Evolutionary conservation across 30 jellyfish, hydroid and myxozoan genomes (phyloP).

Genomic region (Aurelia sp.): DNA sequence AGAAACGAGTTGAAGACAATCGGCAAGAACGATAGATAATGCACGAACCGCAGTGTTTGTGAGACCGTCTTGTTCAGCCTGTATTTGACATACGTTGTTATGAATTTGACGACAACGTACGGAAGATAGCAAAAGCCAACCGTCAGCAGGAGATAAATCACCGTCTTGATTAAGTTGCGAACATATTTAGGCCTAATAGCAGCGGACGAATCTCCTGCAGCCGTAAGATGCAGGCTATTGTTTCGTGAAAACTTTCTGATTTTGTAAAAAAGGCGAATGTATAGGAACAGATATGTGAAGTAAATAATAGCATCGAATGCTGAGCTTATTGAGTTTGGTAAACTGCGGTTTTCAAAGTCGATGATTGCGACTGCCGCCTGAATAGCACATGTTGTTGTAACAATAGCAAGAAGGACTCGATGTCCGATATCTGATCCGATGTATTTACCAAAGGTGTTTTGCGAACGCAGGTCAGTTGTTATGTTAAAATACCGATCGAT

Average conservation of each 20-base stretch:
- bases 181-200: constrained; percentile 20
- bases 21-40: constrained; percentile 44
- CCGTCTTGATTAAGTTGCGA: constrained; percentile 27
- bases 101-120: constrained; percentile 27
- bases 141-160: constrained; percentile 25
- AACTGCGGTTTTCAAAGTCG: constrained; percentile 34
- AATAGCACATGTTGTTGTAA: constrained; percentile 8
- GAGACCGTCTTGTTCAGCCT: constrained; percentile 4
- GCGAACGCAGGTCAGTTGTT: constrained; percentile 30
- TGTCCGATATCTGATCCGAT: constrained; percentile 37
- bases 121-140: constrained; percentile 49
- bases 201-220: background rate
- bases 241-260: constrained; percentile 23
- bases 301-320: constrained; percentile 22
- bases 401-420: constrained; percentile 1
- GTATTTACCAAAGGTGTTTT: background rate
- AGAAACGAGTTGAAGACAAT: constrained; percentile 28
- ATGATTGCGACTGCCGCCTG: constrained; percentile 19
- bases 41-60: constrained; percentile 34
- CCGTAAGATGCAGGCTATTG: constrained; percentile 23
- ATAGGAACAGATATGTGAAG: constrained; percentile 18
- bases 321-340: constrained; percentile 32
- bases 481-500: constrained; percentile 53
- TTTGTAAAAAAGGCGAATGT: constrained; percentile 30
- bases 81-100: constrained; percentile 3